phyloP scores from a whole-genome alignment of 23 tunicate genomes.

The Trididemnum clinides region DNA sequence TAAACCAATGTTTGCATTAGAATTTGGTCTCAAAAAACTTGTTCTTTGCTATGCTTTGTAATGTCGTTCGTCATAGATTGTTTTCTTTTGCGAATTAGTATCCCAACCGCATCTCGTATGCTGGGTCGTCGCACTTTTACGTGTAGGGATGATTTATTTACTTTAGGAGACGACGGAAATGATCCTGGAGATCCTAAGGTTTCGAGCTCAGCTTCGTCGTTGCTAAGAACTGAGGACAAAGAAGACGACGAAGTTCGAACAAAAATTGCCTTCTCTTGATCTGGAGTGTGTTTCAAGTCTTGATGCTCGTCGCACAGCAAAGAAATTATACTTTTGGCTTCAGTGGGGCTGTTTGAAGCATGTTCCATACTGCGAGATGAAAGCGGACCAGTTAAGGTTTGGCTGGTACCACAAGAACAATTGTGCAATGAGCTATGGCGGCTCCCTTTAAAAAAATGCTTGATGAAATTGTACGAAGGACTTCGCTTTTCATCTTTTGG shows the following conservation, averaged over 20 bases:
- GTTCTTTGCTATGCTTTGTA: conserved; percentile 2
- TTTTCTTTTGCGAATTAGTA: conserved; percentile 35
- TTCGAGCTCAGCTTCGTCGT: background rate
- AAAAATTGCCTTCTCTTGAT: background rate
- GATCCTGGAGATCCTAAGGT: background rate
- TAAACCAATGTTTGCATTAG: too few species aligned
- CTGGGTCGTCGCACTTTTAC: conserved; percentile 34
- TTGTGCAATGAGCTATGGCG: background rate
- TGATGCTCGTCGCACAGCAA: background rate
- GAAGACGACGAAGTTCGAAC: conserved; percentile 17
- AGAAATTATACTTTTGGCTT: background rate
- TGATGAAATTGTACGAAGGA: conserved; percentile 25
- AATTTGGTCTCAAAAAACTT: background rate
- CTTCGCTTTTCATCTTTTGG: conserved; percentile 23
- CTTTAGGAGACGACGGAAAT: conserved; percentile 21
- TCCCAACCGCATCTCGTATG: conserved; percentile 44
- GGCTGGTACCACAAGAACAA: conserved; percentile 12
- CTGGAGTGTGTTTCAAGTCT: background rate
- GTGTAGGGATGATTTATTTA: background rate
- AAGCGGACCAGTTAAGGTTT: background rate
- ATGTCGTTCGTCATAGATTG: background rate
- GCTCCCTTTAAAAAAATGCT: conserved; percentile 27
- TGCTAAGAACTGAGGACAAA: conserved; percentile 21
- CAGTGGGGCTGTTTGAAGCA: background rate
- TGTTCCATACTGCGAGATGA: background rate